Evolutionary conservation across 2,888 invertebrate species (phyloP), one percentile per base, ranked within the genome.

Genomic region (Pecten maximus): DNA sequence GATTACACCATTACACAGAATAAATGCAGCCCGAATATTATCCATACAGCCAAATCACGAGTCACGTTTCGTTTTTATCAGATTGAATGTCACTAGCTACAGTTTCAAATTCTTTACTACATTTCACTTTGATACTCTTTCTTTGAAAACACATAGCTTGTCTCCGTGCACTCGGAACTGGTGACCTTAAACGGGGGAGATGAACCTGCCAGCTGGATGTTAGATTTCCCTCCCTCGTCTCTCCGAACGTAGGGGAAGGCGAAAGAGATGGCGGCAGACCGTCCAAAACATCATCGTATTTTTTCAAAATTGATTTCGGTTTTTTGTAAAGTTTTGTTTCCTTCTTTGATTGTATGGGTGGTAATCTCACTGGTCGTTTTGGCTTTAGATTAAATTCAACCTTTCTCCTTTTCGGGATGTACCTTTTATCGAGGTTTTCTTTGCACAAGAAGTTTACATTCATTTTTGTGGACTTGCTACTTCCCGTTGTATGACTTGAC

Each of bases 101-200:
- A 39, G 89, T 90, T 74, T 91, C 89, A 35, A 91, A 91, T 74
- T 91, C 91, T 87, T 91, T 90, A 40, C 91, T 91, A 44, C 91
- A 91, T 35, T 91, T 91, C 48, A 90, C 90, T 89, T 90, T 87
- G 48, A 90, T 39, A 35, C 87, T 89, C 35, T 87, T 87, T 50
- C 88, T 39, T 60, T 86, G 74, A 89, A 91, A 91, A 44, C 88
- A 87, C 44, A 88, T 88, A 12, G 88, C 90, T 28, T 91, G 87
- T 90, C 89, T 50, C 35, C 90, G 88, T 3, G 89, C 60, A 39
- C 90, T 40, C 2, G 91, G 91, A 8, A 90, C 54, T 8, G 90
- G 91, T 44, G 91, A 90, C 10, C 54, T 60, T 6, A 91, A 48
- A 39, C 87, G 90, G 28, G 88, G 90, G 44, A 91, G n/a, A 44